phyloP scores from a whole-genome alignment of 2,797 vertebrate genomes.

The Clamator glandarius region DNA sequence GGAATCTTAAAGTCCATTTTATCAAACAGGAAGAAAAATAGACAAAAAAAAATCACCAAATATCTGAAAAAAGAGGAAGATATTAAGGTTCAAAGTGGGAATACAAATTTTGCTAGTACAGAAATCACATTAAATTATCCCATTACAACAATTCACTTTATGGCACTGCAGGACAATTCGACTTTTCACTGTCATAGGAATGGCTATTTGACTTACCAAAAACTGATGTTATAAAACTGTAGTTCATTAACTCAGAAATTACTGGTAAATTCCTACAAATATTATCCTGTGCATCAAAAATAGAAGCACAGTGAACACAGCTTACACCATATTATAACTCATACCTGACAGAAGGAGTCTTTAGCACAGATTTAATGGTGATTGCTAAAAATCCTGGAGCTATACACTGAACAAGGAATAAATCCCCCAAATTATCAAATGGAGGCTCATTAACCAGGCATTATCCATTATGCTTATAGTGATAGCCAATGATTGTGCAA shows the following conservation, averaged over 20 bases:
- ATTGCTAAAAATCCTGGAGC: not conserved
- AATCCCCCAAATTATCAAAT: not conserved
- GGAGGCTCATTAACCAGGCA: not conserved
- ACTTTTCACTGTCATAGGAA: not conserved
- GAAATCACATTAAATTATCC: not conserved
- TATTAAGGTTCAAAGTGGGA: not conserved
- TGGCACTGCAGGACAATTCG: not conserved
- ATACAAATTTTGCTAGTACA: not conserved
- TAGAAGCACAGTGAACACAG: not conserved
- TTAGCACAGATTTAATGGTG: not conserved
- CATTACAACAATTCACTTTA: not conserved
- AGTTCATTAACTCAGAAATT: not conserved
- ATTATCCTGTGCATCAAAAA: not conserved
- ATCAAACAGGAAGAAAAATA: not conserved
- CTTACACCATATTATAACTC: not conserved
- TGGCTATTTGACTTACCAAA: not conserved
- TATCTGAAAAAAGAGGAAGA: not conserved
- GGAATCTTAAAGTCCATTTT: not conserved
- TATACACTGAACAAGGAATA: not conserved
- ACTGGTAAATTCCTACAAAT: not conserved
- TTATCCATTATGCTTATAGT: not conserved
- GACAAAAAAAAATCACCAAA: not conserved
- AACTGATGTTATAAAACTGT: not conserved
- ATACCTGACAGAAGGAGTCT: not conserved
- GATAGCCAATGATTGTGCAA: not conserved